Evolutionary conservation across 1,140 invertebrate genomes (phyloP), one percentile per base, ranked within the genome.

Genomic region (Drosophila ananassae): DNA sequence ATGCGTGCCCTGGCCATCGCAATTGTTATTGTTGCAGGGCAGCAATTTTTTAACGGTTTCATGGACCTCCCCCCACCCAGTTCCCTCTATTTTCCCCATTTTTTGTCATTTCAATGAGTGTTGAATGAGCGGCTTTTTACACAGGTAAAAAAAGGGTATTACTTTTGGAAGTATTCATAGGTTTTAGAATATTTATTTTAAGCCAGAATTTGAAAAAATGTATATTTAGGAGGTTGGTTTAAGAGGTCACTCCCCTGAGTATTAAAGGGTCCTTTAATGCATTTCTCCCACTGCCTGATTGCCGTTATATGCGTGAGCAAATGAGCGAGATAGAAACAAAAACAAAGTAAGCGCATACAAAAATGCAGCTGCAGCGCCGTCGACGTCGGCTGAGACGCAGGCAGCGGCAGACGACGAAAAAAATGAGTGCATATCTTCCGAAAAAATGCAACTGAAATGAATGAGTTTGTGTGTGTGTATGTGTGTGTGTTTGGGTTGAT

Each of bases 401-500:
- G 24, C 75, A 67, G 61, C 71, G 63, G 13, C 41, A 44, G 41
- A 44, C 41, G 41, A 44, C 41, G 72, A 79, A 77, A 76, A 78
- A 89, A 89, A 89, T 87, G 82, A 89, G 82, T 89, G 83, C 82
- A 87, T 87, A 89, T 89, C 83, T 89, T 89, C 83, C 83, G 79
- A 89, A 89, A 89, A 89, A 89, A 87, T 89, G 83, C 83, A 89
- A 89, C 76, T 77, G 83, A 83, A 67, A 67, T 78, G 79, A 44
- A 59, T 57, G 39, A 46, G 37, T 44, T 8, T 30, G 22, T 75
- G 12, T 32, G 34, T 32, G 51, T n/a, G n/a, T n/a, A n/a, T 44
- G 41, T 53, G 37, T 58, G 50, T 76, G 24, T 39, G 61, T 67
- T 47, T 68, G 62, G 39, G 62, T 67, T 47, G 64, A 67, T 64